phyloP scores from a whole-genome alignment of 1,140 invertebrate genomes.

The Brachionus rotundiformis region DNA sequence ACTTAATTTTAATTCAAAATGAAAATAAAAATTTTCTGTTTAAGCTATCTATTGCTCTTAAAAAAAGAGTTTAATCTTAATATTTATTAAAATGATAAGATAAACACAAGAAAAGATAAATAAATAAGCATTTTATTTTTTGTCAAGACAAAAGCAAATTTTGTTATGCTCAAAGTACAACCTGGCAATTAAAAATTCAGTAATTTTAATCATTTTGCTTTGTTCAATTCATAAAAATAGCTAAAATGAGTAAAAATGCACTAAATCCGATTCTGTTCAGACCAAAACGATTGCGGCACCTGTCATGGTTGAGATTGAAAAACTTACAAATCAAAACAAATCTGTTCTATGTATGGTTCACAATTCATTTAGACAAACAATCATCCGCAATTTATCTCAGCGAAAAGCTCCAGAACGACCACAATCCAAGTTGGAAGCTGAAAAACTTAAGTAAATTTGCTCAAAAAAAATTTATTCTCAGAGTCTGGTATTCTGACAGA shows the following conservation, averaged over 20 bases:
- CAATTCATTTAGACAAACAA: neutral
- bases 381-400: neutral
- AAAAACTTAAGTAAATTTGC: neutral
- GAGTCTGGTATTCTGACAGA: constrained; percentile 9
- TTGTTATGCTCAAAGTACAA: constrained; percentile 25
- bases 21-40: no score
- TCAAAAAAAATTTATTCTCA: neutral
- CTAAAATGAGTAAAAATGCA: constrained; percentile 16
- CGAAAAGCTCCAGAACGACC: constrained; percentile 24
- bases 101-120: neutral
- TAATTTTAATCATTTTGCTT: neutral
- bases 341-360: constrained; percentile 23
- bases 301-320: neutral
- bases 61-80: no score
- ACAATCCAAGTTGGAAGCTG: constrained; percentile 7
- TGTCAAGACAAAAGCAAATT: constrained; percentile 24
- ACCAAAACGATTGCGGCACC: constrained; percentile 13
- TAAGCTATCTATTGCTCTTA: no score
- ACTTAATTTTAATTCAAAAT: no score
- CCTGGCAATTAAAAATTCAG: constrained; percentile 16
- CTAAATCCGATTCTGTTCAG: neutral
- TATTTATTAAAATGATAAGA: neutral
- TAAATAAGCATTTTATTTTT: neutral
- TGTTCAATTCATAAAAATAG: neutral
- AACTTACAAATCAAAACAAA: constrained; percentile 32